Percentiles rank a stretch among this genome's conserved stretches.
phyloP scores from a whole-genome alignment of 2,113 vertebrate species.

The Neodontobutis hainanensis region DNA sequence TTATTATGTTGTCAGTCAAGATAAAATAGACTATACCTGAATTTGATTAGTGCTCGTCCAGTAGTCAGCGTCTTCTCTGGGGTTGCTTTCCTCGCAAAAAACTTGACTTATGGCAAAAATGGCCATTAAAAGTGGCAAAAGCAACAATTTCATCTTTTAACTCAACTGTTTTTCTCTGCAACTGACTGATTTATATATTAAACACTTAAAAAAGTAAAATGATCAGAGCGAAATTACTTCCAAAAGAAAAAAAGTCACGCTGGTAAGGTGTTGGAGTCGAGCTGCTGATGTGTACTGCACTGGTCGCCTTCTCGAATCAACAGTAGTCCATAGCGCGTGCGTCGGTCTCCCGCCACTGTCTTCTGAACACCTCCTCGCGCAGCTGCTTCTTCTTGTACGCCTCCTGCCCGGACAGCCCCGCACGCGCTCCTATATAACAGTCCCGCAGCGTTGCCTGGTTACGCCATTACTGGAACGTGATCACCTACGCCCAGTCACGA shows the following conservation, averaged over 20 bases:
- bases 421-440: conserved; percentile 76
- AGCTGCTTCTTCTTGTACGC: conserved; percentile 22
- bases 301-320: conserved; percentile 18
- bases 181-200: not conserved
- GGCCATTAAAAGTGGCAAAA: conserved; percentile 81
- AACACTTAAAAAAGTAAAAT: not conserved
- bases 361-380: conserved; percentile 31
- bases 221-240: not conserved
- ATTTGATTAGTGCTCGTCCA: conserved; percentile 83
- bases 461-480: conserved; percentile 22
- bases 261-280: not conserved
- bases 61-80: conserved; percentile 83
- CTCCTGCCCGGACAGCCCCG: conserved; percentile 31
- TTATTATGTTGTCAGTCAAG: not conserved
- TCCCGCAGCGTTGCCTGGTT: conserved; percentile 58
- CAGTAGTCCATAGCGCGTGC: conserved; percentile 64
- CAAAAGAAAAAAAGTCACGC: not conserved
- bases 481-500: conserved; percentile 6
- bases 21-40: conserved; percentile 76
- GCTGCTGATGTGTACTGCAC: conserved; percentile 1
- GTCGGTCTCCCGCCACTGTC: conserved; percentile 21
- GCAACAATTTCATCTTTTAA: conserved; percentile 83
- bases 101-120: conserved; percentile 81
- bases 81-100: conserved; percentile 80
- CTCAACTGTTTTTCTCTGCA: not conserved